A percentile compares a stretch with the other conserved stretches of the same genome.
Conservation (phyloP, 1,140 invertebrate species). For the Drosophila nigromelanica region DNA sequence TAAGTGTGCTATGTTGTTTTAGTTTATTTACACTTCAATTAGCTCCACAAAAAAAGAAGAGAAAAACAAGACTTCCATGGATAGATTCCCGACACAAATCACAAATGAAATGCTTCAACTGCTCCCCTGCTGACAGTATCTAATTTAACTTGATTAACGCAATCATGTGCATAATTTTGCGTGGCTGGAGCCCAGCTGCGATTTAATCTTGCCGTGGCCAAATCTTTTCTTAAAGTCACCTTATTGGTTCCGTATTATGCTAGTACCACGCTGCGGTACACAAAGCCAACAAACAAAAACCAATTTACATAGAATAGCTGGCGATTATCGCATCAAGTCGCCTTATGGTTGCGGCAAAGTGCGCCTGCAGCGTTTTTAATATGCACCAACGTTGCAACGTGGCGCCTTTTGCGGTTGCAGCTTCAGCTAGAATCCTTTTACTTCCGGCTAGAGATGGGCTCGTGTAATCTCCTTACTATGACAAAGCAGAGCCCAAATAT, state of each 20-base stretch:
- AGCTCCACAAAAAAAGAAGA: neutral
- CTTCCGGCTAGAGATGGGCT: neutral
- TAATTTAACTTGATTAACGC: constrained; percentile 49
- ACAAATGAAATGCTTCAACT: constrained; percentile 27
- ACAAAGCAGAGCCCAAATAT: neutral
- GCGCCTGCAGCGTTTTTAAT: constrained; percentile 59
- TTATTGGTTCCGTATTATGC: constrained; percentile 40
- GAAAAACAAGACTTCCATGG: neutral
- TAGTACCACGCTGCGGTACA: constrained; percentile 21
- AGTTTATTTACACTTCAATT: constrained; percentile 29
- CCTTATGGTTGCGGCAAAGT: constrained; percentile 48
- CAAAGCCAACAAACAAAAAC: constrained; percentile 55
- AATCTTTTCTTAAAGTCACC: constrained; percentile 29
- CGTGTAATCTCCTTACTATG: neutral
- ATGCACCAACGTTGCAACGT: constrained; percentile 41
- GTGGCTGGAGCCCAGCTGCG: constrained; percentile 9
- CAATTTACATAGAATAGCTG: constrained; percentile 72
- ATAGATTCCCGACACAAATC: constrained; percentile 11
- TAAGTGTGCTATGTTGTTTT: neutral
- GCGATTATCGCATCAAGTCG: constrained; percentile 53
- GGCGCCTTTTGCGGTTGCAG: constrained; percentile 35
- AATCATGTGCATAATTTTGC: constrained; percentile 52
- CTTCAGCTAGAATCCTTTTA: neutral
- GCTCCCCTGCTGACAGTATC: constrained; percentile 31
- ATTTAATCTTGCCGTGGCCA: constrained; percentile 17